These are phyloP conservation scores for Alligator mississippiensis DNA, from an alignment of 2,113 vertebrate species.

Conservation along the genomic window DNA sequence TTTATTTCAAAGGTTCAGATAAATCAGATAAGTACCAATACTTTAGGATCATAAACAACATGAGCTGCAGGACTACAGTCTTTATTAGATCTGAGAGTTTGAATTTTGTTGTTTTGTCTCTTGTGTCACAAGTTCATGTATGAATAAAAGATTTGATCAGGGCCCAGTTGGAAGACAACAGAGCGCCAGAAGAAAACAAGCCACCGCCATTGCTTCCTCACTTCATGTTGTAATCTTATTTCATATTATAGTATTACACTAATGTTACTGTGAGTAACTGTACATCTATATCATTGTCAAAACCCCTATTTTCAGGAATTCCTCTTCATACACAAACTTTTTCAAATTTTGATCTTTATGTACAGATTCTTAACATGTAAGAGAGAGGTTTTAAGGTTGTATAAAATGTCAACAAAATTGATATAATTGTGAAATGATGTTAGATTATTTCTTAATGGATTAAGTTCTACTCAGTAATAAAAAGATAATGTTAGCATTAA, in stretches of 20 bases:
- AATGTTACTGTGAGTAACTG: neutral
- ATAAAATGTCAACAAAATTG: neutral
- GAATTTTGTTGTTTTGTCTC: slow-evolving; percentile 1
- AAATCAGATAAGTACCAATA: slow-evolving; percentile 20
- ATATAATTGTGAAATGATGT: neutral
- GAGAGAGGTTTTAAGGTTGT: neutral
- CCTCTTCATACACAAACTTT: neutral
- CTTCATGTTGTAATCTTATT: neutral
- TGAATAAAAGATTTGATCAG: slow-evolving; percentile 36
- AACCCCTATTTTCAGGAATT: neutral
- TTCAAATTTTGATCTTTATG: neutral
- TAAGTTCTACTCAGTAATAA: neutral
- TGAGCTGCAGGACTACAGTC: neutral
- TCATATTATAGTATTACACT: neutral
- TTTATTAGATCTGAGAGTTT: neutral
- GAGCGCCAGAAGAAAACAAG: neutral
- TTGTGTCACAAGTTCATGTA: neutral
- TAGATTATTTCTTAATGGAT: neutral
- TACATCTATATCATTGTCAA: neutral
- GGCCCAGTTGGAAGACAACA: neutral
- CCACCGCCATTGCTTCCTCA: neutral
- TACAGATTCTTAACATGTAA: neutral
- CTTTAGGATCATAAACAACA: slow-evolving; percentile 15
- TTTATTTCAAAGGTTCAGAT: slow-evolving; percentile 33
- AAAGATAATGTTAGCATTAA: neutral